phyloP scores from a whole-genome alignment of 2,888 invertebrate species.

The Pseudococcus longispinus region DNA sequence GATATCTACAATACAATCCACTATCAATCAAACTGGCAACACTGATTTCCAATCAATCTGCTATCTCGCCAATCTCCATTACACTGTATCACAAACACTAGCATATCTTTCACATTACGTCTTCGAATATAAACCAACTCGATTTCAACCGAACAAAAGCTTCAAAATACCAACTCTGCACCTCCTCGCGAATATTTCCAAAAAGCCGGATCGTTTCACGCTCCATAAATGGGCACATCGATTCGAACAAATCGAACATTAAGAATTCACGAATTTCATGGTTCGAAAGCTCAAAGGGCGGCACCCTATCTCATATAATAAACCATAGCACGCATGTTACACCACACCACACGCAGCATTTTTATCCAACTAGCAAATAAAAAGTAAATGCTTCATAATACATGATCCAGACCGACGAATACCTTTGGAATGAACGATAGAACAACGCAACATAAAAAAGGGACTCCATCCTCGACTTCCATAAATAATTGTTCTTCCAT shows the following conservation, averaged over 20 bases:
- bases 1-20: background rate
- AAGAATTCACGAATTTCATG: constrained; percentile 2
- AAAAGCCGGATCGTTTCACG: background rate
- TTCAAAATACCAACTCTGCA: background rate
- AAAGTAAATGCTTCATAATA: background rate
- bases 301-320: background rate
- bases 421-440: background rate
- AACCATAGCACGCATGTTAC: background rate
- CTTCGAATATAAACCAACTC: background rate
- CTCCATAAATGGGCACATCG: background rate
- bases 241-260: constrained; percentile 4
- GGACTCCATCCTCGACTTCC: too few species aligned
- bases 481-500: too few species aligned
- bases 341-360: background rate
- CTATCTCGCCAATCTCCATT: background rate
- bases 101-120: background rate
- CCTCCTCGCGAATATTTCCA: background rate
- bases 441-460: too few species aligned
- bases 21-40: background rate
- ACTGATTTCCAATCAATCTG: background rate
- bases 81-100: background rate
- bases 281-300: constrained; percentile 15
- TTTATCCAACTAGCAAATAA: background rate
- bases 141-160: background rate
- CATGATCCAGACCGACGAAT: background rate